Evolutionary conservation across 64 coral and sea anemone species (phyloP).

Genomic region (Exaiptasia diaphana): DNA sequence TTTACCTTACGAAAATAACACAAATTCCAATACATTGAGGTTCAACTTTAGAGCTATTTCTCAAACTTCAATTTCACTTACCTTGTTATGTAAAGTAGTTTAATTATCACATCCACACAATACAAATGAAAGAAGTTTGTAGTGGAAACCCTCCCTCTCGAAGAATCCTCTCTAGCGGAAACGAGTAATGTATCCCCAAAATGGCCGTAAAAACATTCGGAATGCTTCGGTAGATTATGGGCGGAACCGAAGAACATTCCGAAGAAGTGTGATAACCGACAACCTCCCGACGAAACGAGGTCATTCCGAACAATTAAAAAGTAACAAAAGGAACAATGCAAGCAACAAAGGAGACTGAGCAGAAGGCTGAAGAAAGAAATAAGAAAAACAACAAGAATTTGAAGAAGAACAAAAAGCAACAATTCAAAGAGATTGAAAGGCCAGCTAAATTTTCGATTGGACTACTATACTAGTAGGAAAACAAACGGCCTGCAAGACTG

Average conservation of each 20-base stretch:
- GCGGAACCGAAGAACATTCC: not conserved
- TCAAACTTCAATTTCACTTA: not conserved
- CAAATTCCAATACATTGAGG: not conserved
- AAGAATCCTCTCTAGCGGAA: slow-evolving; percentile 9
- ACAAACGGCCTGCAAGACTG: too few species aligned
- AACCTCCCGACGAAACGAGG: not conserved
- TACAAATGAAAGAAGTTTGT: too few species aligned
- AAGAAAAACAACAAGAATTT: too few species aligned
- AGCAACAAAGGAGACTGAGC: too few species aligned
- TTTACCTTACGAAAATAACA: not conserved
- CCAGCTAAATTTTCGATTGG: too few species aligned
- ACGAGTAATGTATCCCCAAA: not conserved
- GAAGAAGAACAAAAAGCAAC: too few species aligned
- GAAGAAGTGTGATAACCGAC: slow-evolving; percentile 6
- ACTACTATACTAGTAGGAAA: too few species aligned
- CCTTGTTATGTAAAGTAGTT: not conserved
- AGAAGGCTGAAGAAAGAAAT: too few species aligned
- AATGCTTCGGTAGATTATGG: not conserved
- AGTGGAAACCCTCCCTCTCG: not conserved
- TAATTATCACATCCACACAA: not conserved
- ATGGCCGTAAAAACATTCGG: slow-evolving; percentile 16
- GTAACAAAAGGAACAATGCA: too few species aligned
- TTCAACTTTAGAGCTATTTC: not conserved
- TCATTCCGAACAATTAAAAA: too few species aligned
- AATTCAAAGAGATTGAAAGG: too few species aligned